These are phyloP conservation scores for Ephestia elutella DNA, from an alignment of 1,140 invertebrate species.

Conservation along the genomic window DNA sequence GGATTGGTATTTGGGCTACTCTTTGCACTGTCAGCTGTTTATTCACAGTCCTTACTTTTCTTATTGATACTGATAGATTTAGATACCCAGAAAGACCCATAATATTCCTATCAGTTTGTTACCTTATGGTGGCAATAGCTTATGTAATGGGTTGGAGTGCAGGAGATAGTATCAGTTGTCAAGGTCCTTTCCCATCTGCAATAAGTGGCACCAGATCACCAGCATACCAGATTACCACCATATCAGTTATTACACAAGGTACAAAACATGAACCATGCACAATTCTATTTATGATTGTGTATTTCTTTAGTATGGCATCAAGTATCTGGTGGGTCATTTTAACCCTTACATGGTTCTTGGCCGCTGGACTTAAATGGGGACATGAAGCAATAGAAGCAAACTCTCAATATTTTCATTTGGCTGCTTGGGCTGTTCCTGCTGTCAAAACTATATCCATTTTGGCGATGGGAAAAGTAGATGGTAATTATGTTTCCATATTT, in stretches of 20 bases:
- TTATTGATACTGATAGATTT: conserved; percentile 94
- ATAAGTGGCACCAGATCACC: conserved; percentile 76
- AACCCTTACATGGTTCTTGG: conserved; percentile 98
- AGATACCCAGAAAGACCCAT: conserved; percentile 98
- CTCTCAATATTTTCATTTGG: conserved; percentile 97
- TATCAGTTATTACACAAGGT: conserved; percentile 92
- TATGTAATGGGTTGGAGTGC: conserved; percentile 94
- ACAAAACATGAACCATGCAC: conserved; percentile 94
- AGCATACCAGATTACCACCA: too few relatives aligned
- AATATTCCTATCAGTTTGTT: conserved; percentile 98
- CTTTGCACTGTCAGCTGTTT: conserved; percentile 93
- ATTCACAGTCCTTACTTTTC: conserved; percentile 95
- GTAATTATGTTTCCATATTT: conserved; percentile 73
- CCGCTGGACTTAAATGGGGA: conserved; percentile 99
- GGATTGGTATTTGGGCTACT: conserved; percentile 96
- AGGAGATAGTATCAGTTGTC: conserved; percentile 91
- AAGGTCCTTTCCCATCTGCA: conserved; percentile 86
- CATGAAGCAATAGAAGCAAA: conserved; percentile 99
- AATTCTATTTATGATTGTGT: conserved; percentile 97
- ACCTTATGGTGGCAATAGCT: conserved; percentile 93
- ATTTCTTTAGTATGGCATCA: conserved; percentile 98
- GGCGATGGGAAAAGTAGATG: conserved; percentile 97
- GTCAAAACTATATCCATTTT: conserved; percentile 94
- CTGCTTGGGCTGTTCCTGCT: conserved; percentile 94
- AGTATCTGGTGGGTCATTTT: conserved; percentile 99